These are phyloP conservation scores for Maniola jurtina DNA, from an alignment of 1,140 invertebrate genomes.

Conservation along the genomic window DNA sequence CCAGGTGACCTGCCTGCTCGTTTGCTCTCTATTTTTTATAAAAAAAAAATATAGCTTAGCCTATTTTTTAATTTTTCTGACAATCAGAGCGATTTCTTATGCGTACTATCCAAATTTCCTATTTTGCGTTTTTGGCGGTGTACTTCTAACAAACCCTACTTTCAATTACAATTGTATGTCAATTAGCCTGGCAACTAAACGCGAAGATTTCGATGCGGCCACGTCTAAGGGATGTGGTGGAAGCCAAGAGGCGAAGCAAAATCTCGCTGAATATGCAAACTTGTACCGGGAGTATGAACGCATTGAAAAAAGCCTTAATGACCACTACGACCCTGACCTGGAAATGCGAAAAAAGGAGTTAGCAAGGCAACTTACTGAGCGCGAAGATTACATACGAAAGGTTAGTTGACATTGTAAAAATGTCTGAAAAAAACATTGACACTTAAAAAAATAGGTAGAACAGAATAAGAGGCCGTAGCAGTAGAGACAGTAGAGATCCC, in stretches of 20 bases:
- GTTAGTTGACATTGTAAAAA: slow-evolving; percentile 21
- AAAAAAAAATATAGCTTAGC: no score
- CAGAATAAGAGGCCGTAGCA: no score
- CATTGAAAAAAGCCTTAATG: slow-evolving; percentile 44
- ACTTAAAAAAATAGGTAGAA: no score
- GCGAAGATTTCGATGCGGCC: slow-evolving; percentile 48
- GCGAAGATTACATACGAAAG: slow-evolving; percentile 53
- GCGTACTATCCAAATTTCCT: no score
- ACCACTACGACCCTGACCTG: slow-evolving; percentile 41
- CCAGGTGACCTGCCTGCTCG: no score
- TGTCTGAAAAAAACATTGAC: no score
- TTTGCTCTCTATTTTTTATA: no score
- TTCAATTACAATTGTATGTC: slow-evolving; percentile 18
- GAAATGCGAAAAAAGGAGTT: slow-evolving; percentile 46
- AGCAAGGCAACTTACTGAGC: slow-evolving; percentile 39
- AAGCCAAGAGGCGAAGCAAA: slow-evolving; percentile 50
- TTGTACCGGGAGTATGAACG: slow-evolving; percentile 54
- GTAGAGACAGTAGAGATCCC: no score
- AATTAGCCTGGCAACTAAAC: slow-evolving; percentile 52
- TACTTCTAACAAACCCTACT: neutral
- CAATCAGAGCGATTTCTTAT: no score
- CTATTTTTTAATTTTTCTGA: no score
- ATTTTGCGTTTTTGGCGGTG: no score
- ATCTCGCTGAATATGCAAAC: slow-evolving; percentile 51
- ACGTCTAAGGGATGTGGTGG: slow-evolving; percentile 49